Percentiles rank a stretch among this genome's conserved stretches.
phyloP scores from a whole-genome alignment of 2,113 vertebrate species.

The Ciconia maguari region DNA sequence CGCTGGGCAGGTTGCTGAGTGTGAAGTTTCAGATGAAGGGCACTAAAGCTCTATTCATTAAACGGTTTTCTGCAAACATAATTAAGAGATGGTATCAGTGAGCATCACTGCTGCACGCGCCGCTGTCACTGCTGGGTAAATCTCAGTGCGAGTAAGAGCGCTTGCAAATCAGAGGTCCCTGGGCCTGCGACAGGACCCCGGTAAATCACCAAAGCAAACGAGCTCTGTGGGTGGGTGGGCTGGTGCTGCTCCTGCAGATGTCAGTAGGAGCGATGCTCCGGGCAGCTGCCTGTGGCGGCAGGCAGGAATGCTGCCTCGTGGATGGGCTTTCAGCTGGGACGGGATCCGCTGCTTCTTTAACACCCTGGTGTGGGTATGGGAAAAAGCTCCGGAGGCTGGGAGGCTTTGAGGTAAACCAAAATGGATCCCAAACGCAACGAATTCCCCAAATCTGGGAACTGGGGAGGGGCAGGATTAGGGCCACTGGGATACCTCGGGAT shows the following conservation, averaged over 20 bases:
- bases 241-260: background rate
- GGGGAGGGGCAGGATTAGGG: background rate
- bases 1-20: conserved; percentile 20
- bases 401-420: background rate
- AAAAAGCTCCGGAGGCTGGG: background rate
- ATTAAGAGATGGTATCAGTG: conserved; percentile 64
- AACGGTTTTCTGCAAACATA: conserved; percentile 60
- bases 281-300: fast-evolving
- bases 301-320: fast-evolving
- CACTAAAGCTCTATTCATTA: conserved; percentile 55
- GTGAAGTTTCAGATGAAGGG: conserved; percentile 33
- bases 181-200: background rate
- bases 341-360: background rate
- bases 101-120: background rate
- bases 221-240: background rate
- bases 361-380: fast-evolving
- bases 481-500: background rate
- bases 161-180: conserved; percentile 8
- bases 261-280: fast-evolving
- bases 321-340: background rate
- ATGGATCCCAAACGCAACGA: background rate
- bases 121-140: background rate
- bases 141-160: background rate
- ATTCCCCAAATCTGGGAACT: background rate
- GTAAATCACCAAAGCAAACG: background rate